Base-by-base conservation (phyloP, 2,888 invertebrate genomes). In the Macaria notata region DNA sequence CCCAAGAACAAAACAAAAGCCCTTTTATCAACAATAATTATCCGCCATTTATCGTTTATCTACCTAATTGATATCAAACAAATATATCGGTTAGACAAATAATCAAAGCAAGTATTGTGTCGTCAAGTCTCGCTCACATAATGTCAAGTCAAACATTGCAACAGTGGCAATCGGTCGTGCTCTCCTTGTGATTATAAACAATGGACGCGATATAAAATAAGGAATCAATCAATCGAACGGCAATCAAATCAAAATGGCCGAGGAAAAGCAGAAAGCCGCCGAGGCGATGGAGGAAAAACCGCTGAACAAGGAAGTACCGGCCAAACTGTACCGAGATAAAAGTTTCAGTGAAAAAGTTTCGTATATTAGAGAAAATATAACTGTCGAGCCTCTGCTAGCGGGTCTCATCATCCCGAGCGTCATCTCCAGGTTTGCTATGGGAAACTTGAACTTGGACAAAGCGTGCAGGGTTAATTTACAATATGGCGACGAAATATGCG, bases 331-430 rank as follows among this genome's bases (percentile, higher is more conserved):
- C 54, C 81, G 83, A 59, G 83, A 81, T 31, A 84, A 79, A 68
- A 80, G 70, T n/a, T 82, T 86, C 49, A 59, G 63, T 7, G 84
- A 88, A 49, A 89, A 86, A 63, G 61, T 87, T 52, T 64, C 61
- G 9, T 74, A 84, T 49, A 76, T 89, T 9, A 83, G 65, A 67
- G 78, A 81, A 3, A 94, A 95, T 73, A 94, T 95, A 59, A 95
- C 95, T 0, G 95, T 95, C 3, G 95, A 95, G 75, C 95, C 95
- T 0, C 91, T 95, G 86, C 78, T 95, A 31, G 95, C 94, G 0
- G 94, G 94, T 46, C 94, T 95, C 72, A 95, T 95, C 9, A 92
- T 94, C 79, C 94, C 94, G 19, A 93, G 93, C 76, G 90, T 93
- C 0, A 84, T 93, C 56, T 95, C 96, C 2, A 93, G 94, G 56